These are phyloP conservation scores for Pholis gunnellus DNA, from an alignment of 2,113 vertebrate species.

Conservation along the genomic window DNA sequence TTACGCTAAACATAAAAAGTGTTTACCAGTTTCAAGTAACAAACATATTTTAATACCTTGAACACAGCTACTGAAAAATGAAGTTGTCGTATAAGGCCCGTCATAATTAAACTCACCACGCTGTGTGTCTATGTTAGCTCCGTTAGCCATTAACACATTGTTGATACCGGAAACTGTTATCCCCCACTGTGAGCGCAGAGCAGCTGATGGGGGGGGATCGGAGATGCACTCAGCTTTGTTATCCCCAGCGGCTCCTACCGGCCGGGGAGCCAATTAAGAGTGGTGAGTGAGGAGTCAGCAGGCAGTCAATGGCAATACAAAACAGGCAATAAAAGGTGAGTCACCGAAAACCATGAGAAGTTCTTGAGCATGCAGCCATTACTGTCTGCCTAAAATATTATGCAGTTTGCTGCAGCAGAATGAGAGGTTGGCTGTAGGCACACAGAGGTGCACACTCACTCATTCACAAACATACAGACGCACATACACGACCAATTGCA, in stretches of 20 bases:
- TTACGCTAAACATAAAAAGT: slow-evolving; percentile 28
- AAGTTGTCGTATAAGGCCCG: neutral
- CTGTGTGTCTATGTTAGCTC: neutral
- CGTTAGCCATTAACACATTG: neutral
- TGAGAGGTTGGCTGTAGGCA: neutral
- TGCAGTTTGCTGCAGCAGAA: neutral
- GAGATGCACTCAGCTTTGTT: neutral
- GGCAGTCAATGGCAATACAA: neutral
- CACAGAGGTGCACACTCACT: neutral
- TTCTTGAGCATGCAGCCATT: neutral
- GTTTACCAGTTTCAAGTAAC: neutral
- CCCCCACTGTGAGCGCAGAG: no score
- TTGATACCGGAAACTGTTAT: neutral
- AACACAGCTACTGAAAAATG: slow-evolving; percentile 2
- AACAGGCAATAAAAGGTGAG: neutral
- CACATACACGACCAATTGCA: neutral
- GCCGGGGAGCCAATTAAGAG: neutral
- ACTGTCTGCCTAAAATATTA: neutral
- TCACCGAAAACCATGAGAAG: neutral
- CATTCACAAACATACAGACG: neutral
- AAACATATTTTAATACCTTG: slow-evolving; percentile 3
- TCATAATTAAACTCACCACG: neutral
- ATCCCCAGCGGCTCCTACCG: neutral
- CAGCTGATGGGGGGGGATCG: neutral
- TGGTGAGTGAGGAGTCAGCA: neutral